phyloP scores from a whole-genome alignment of 2,888 invertebrate genomes.

The Atrina japonica region DNA sequence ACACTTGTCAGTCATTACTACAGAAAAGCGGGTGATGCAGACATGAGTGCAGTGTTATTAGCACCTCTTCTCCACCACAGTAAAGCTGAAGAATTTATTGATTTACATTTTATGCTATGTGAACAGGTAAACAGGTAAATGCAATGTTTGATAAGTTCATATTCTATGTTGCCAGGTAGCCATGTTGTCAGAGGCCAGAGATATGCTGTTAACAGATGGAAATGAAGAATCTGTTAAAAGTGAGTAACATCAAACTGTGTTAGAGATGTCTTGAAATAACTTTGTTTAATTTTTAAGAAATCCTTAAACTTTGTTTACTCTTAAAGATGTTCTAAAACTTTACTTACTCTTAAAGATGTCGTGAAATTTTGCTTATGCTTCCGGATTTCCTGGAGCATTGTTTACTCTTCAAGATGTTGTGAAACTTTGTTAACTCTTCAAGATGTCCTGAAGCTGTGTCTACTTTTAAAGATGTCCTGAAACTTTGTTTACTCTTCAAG shows the following conservation, averaged over 20 bases:
- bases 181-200: slow-evolving; percentile 85
- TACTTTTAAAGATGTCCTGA: background rate
- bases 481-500: background rate
- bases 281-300: no score
- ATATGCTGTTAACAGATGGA: slow-evolving; percentile 89
- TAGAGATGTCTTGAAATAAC: no score
- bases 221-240: slow-evolving; percentile 88
- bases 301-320: no score
- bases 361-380: background rate
- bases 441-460: background rate
- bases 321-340: no score
- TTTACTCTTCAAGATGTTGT: background rate
- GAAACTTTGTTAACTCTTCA: background rate
- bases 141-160: background rate
- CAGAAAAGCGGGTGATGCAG: no score
- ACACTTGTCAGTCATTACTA: no score
- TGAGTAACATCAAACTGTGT: slow-evolving; percentile 67
- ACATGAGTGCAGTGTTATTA: no score
- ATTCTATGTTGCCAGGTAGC: slow-evolving; percentile 77
- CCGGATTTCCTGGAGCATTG: background rate
- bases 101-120: no score
- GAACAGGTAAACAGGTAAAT: no score
- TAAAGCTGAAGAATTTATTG: no score
- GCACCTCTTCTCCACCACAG: no score
- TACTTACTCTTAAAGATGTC: background rate